Evolutionary conservation across 2,113 vertebrate species (phyloP).

Genomic region (Elgaria multicarinata): DNA sequence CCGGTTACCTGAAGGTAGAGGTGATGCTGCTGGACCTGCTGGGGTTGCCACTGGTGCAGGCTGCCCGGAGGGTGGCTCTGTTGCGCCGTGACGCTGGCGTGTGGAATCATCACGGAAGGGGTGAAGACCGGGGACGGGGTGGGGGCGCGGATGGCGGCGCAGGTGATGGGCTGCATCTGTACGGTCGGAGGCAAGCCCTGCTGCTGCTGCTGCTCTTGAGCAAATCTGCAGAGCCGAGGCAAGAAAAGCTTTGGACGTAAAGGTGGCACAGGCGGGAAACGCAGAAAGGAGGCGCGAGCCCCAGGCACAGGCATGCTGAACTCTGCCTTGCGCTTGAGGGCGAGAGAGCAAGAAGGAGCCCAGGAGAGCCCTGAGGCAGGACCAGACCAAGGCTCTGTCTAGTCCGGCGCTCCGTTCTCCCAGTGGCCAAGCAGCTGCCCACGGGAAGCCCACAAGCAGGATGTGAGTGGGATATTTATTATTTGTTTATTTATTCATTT

Average conservation of each 20-base stretch:
- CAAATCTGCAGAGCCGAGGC: constrained; percentile 73
- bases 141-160: constrained; percentile 72
- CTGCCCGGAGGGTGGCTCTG: constrained; percentile 72
- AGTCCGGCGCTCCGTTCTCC: too few relatives aligned
- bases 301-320: too few relatives aligned
- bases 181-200: constrained; percentile 74
- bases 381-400: too few relatives aligned
- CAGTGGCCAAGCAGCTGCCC: too few relatives aligned
- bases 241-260: not conserved
- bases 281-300: too few relatives aligned
- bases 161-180: constrained; percentile 77
- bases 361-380: too few relatives aligned
- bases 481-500: too few relatives aligned
- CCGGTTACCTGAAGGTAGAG: constrained; percentile 82
- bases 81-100: constrained; percentile 73
- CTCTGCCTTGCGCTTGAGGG: too few relatives aligned
- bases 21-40: constrained; percentile 79
- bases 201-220: constrained; percentile 82
- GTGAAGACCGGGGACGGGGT: constrained; percentile 76
- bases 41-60: constrained; percentile 73
- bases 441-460: too few relatives aligned
- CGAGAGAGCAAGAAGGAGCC: not conserved
- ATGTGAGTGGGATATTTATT: too few relatives aligned
- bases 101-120: constrained; percentile 80
- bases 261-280: too few relatives aligned